Base-by-base conservation (phyloP, 2,113 vertebrate genomes). In the Odontesthes bonariensis region DNA sequence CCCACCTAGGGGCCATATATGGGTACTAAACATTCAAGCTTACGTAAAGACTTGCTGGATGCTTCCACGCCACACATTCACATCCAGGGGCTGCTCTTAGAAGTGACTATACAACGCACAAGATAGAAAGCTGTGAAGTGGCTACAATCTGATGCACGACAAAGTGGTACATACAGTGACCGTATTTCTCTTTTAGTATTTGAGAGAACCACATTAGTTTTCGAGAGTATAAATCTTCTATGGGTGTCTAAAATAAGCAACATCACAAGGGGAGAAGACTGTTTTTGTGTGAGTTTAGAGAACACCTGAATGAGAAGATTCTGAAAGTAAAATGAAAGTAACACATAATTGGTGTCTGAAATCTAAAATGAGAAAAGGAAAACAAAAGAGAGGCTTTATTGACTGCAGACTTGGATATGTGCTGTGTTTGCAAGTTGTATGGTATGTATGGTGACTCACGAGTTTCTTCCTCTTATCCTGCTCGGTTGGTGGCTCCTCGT, bases 391-490 rank as follows among this genome's bases (percentile, higher is more conserved):
- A 49, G 0, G n/a, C 14, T 58, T 66, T 40, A 20, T 6, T 20
- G 38, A 51, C 55, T 35, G 11, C 17, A 49, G 53, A 69, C 54
- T 56, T 42, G 38, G 35, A 73, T 63, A 1, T 59, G 16, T 35
- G 13, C 8, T 1, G 1, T 35, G 35, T 59, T 16, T 35, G 32
- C 12, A 17, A 49, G 27, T 40, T 33, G 42, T 60, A 27, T 2
- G n/a, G n/a, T n/a, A n/a, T n/a, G n/a, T n/a, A n/a, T n/a, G n/a
- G n/a, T 61, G 27, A 92, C 92, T 92, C 88, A 99, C 98, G 75
- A 95, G 88, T 86, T 96, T 99, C 93, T 96, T 99, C 85, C 97
- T 97, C 93, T 97, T 99, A 91, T 99, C 98, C 91, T 99, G 98
- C 69, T 99, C 97, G 68, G 96, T 99, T 23, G 97, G 97, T 56